phyloP scores from a whole-genome alignment of 2,113 vertebrate genomes.

The Ursus arctos region DNA sequence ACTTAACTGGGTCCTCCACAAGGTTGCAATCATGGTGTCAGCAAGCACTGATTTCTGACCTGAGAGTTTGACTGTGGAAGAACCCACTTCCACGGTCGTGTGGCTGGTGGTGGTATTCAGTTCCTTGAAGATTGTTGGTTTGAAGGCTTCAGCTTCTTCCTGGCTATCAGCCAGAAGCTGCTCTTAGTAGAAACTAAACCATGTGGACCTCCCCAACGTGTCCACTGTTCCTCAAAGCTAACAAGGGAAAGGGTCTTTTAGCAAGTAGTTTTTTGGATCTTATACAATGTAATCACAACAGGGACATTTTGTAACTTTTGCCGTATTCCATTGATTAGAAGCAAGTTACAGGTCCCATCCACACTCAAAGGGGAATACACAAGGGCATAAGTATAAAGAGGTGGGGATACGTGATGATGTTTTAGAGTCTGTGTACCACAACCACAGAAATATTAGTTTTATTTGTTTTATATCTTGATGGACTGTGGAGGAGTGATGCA shows the following conservation, averaged over 20 bases:
- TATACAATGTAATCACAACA: neutral
- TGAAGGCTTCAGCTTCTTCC: neutral
- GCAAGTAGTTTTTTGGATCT: neutral
- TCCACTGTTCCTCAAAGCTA: neutral
- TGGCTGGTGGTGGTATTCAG: neutral
- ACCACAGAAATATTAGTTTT: neutral
- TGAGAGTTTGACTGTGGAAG: neutral
- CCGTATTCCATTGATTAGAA: neutral
- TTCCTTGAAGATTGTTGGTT: neutral
- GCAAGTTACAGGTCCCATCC: neutral
- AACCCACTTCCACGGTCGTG: neutral
- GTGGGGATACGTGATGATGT: neutral
- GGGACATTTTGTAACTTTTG: neutral
- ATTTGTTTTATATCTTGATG: neutral
- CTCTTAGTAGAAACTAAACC: neutral
- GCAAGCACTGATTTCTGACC: neutral
- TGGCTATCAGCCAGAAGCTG: neutral
- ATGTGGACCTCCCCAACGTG: neutral
- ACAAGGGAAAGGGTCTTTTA: neutral
- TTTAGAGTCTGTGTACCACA: neutral
- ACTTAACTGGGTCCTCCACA: neutral
- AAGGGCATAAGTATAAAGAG: neutral
- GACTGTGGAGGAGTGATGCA: neutral
- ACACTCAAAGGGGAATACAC: neutral
- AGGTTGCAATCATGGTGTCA: neutral